Evolutionary conservation across 2,113 vertebrate genomes (phyloP).

Genomic region (Halichoeres trimaculatus): DNA sequence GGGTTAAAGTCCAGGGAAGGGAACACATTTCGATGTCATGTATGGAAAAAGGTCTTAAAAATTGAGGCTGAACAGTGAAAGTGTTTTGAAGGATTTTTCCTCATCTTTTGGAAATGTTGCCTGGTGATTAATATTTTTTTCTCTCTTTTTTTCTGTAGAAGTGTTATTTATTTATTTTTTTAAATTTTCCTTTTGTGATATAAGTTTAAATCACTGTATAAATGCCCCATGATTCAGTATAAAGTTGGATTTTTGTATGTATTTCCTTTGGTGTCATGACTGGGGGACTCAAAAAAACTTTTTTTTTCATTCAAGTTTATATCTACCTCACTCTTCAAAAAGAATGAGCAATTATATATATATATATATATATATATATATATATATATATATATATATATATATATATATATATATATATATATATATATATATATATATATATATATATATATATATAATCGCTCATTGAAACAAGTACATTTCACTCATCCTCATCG

Average conservation of each 20-base stretch:
- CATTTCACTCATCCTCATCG: slow-evolving; percentile 74
- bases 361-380: too few relatives aligned
- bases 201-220: slow-evolving; percentile 85
- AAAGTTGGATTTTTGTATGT: slow-evolving; percentile 75
- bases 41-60: slow-evolving; percentile 68
- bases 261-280: slow-evolving; percentile 81
- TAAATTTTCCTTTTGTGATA: slow-evolving; percentile 72
- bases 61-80: slow-evolving; percentile 57
- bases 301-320: slow-evolving; percentile 73
- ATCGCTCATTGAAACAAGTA: slow-evolving; percentile 61
- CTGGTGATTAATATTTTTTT: slow-evolving; percentile 55
- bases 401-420: too few relatives aligned
- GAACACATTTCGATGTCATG: slow-evolving; percentile 65
- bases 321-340: slow-evolving; percentile 83
- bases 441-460: too few relatives aligned
- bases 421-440: too few relatives aligned
- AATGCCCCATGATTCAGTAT: slow-evolving; percentile 82
- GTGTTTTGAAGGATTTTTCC: slow-evolving; percentile 74
- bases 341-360: slow-evolving; percentile 18
- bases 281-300: slow-evolving; percentile 69
- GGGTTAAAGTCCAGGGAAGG: slow-evolving; percentile 70
- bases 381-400: too few relatives aligned
- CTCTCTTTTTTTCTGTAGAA: slow-evolving; percentile 59
- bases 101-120: slow-evolving; percentile 70
- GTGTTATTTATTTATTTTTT: slow-evolving; percentile 82